Conservation (phyloP, 2,113 vertebrate genomes). For the Sterrhoptilus dennistouni region DNA sequence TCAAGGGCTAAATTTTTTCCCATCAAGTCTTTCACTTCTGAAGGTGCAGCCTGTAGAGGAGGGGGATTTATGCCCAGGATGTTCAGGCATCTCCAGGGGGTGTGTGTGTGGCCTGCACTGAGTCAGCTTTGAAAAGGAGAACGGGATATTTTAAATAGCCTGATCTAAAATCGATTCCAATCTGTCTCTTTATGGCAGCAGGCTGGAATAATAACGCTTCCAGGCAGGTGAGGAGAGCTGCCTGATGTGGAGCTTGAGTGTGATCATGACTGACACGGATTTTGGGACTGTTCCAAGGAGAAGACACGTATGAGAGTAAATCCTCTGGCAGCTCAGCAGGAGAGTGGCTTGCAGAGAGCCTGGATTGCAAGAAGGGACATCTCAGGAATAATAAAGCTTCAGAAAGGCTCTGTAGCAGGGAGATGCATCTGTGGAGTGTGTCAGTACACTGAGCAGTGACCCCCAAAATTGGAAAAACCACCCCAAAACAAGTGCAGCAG, state of each 20-base stretch:
- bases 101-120: neutral
- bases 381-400: neutral
- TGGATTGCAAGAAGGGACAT: neutral
- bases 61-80: neutral
- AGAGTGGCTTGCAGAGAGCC: neutral
- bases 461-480: neutral
- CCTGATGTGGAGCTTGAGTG: constrained; percentile 15
- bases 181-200: neutral
- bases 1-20: neutral
- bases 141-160: neutral
- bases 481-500: neutral
- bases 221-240: constrained; percentile 36
- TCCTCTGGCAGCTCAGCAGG: constrained; percentile 1
- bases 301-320: neutral
- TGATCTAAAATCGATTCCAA: neutral
- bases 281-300: constrained; percentile 1
- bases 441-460: neutral
- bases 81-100: neutral
- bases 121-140: neutral
- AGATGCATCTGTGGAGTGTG: neutral
- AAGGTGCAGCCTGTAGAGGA: neutral
- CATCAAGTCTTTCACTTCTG: neutral
- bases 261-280: neutral
- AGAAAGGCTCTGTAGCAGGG: neutral
- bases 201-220: neutral